Percentiles rank a stretch among this genome's conserved stretches.
Conservation (phyloP, 1,140 invertebrate genomes). For the Schlechtendalia chinensis region DNA sequence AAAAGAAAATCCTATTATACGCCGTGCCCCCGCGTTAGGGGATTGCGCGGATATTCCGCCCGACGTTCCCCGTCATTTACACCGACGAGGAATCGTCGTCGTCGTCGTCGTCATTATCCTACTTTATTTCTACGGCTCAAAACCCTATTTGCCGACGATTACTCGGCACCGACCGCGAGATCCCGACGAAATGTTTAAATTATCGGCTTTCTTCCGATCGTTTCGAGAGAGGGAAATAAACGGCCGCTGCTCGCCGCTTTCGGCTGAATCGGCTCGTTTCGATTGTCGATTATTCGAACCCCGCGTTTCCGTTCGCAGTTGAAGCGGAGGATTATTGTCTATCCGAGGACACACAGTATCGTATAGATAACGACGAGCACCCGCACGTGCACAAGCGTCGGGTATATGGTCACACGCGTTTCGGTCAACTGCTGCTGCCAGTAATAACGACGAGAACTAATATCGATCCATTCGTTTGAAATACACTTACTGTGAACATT, state of each 20-base stretch:
- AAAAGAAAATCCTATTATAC: constrained; percentile 20
- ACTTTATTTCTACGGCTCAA: constrained; percentile 13
- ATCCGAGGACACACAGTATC: no score
- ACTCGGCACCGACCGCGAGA: not conserved
- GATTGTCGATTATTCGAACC: not conserved
- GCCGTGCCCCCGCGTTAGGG: no score
- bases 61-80: not conserved
- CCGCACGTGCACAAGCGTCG: no score
- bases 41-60: no score
- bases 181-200: not conserved
- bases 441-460: no score
- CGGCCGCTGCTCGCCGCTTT: not conserved
- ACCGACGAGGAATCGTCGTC: not conserved
- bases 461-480: no score
- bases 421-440: no score
- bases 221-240: not conserved
- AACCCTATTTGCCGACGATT: constrained; percentile 21
- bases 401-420: no score
- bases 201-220: not conserved
- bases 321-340: not conserved
- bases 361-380: no score
- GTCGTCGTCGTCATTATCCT: constrained; percentile 16
- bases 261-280: not conserved
- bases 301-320: not conserved
- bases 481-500: no score